Conservation (phyloP, 2,797 vertebrate species). For the Danio tinwini region DNA sequence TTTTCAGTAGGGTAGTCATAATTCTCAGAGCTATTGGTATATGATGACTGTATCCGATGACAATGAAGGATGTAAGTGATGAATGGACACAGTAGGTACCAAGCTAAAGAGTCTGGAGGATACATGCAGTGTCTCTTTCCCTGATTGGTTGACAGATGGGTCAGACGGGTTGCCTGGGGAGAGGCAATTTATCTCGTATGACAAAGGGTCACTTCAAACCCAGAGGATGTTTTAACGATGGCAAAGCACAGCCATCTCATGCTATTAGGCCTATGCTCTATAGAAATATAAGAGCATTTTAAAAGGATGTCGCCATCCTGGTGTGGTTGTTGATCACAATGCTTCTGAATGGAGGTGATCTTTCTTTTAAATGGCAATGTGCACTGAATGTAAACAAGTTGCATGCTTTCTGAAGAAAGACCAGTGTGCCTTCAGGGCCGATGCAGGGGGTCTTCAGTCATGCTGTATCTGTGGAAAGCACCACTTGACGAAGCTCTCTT, state of each 20-base stretch:
- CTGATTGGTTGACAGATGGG: conserved; percentile 56
- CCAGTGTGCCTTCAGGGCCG: conserved; percentile 55
- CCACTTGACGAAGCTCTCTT: conserved; percentile 62
- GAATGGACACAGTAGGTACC: conserved; percentile 25
- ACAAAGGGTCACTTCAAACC: conserved; percentile 58
- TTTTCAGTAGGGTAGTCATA: neutral
- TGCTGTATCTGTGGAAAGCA: conserved; percentile 50
- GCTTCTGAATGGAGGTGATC: conserved; percentile 19
- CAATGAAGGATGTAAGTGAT: conserved; percentile 25
- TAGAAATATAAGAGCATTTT: conserved; percentile 40
- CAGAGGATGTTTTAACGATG: conserved; percentile 47
- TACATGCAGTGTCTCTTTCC: conserved; percentile 23
- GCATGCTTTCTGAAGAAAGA: conserved; percentile 48
- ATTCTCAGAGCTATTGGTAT: conserved; percentile 12
- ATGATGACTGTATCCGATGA: conserved; percentile 33
- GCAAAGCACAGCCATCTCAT: conserved; percentile 42
- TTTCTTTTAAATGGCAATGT: conserved; percentile 57
- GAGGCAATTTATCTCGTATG: conserved; percentile 61
- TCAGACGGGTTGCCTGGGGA: conserved; percentile 52
- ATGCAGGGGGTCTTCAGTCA: conserved; percentile 54
- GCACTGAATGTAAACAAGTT: conserved; percentile 53
- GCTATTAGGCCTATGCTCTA: conserved; percentile 41
- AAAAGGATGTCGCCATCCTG: conserved; percentile 41
- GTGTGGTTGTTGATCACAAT: conserved; percentile 35
- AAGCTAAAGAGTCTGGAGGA: conserved; percentile 25